Conservation (phyloP, 2,113 vertebrate species). For the Mobula hypostoma region DNA sequence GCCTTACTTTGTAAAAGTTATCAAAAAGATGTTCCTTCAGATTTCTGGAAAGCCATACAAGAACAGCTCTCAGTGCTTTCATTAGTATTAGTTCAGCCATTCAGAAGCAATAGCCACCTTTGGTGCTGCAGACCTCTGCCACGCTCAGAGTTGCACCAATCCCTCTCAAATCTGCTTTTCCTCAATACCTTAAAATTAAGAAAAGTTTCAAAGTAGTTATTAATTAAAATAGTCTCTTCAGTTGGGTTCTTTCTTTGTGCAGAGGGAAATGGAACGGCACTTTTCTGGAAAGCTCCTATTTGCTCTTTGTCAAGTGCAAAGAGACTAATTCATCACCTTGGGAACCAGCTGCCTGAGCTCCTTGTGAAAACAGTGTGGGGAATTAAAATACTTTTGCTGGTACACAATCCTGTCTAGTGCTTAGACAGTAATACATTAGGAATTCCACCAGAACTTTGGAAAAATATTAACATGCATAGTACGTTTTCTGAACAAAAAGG, state of each 20-base stretch:
- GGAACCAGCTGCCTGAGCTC: slow-evolving; percentile 31
- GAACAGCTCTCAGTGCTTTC: slow-evolving; percentile 1
- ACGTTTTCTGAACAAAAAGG: neutral
- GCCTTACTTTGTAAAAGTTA: slow-evolving; percentile 9
- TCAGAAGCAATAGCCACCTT: neutral
- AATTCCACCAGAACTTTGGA: neutral
- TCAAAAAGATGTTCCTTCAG: neutral
- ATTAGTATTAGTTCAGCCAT: slow-evolving; percentile 36
- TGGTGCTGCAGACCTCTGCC: neutral
- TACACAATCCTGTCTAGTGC: neutral
- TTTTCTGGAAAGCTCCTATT: neutral
- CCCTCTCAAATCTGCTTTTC: slow-evolving; percentile 28
- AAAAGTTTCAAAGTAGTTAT: slow-evolving; percentile 28
- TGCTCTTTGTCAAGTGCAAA: slow-evolving; percentile 17
- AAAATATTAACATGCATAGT: neutral
- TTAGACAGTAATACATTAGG: neutral
- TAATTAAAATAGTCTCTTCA: slow-evolving; percentile 32
- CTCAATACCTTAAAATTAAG: neutral
- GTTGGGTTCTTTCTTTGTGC: slow-evolving; percentile 12
- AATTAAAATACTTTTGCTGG: slow-evolving; percentile 17
- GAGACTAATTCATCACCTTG: slow-evolving; percentile 37
- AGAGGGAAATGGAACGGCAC: slow-evolving; percentile 16
- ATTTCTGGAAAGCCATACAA: slow-evolving; percentile 15
- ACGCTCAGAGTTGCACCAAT: neutral
- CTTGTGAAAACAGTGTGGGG: neutral